A percentile compares a stretch with the other conserved stretches of the same genome.
Conservation (phyloP, 2,888 invertebrate species). For the Cheilosia pagana region DNA sequence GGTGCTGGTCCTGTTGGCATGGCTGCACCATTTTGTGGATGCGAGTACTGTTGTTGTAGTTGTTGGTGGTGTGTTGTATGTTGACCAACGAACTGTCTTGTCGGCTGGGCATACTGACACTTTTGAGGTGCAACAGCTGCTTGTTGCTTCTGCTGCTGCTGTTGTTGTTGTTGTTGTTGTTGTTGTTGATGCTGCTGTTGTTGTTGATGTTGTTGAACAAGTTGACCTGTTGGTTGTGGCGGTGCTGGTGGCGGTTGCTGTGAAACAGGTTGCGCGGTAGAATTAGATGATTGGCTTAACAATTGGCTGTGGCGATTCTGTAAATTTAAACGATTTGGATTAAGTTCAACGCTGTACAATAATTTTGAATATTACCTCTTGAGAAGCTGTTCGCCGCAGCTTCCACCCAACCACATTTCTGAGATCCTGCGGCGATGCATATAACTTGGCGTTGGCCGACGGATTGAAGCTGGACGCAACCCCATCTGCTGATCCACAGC, state of each 20-base stretch:
- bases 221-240: slow-evolving; percentile 75
- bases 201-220: slow-evolving; percentile 61
- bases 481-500: slow-evolving; percentile 79
- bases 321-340: slow-evolving; percentile 1
- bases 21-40: slow-evolving; percentile 77
- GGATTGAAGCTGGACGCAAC: slow-evolving; percentile 96
- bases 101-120: slow-evolving; percentile 85
- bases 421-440: slow-evolving; percentile 94
- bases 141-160: slow-evolving; percentile 76
- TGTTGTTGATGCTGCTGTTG: slow-evolving; percentile 76
- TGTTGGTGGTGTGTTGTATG: slow-evolving; percentile 81
- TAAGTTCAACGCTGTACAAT: neutral
- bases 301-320: slow-evolving; percentile 76
- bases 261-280: slow-evolving; percentile 59
- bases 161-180: slow-evolving; percentile 63
- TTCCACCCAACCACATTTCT: slow-evolving; percentile 87
- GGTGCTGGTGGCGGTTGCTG: slow-evolving; percentile 73
- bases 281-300: slow-evolving; percentile 46
- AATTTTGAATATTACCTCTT: slow-evolving; percentile 76
- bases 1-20: slow-evolving; percentile 84
- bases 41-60: slow-evolving; percentile 76
- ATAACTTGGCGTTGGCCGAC: slow-evolving; percentile 92
- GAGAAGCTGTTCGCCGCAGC: slow-evolving; percentile 85
- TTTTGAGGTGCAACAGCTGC: slow-evolving; percentile 64
- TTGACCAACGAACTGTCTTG: slow-evolving; percentile 73